Conservation (phyloP, 2,113 vertebrate species). For the Gobiocypris rarus region DNA sequence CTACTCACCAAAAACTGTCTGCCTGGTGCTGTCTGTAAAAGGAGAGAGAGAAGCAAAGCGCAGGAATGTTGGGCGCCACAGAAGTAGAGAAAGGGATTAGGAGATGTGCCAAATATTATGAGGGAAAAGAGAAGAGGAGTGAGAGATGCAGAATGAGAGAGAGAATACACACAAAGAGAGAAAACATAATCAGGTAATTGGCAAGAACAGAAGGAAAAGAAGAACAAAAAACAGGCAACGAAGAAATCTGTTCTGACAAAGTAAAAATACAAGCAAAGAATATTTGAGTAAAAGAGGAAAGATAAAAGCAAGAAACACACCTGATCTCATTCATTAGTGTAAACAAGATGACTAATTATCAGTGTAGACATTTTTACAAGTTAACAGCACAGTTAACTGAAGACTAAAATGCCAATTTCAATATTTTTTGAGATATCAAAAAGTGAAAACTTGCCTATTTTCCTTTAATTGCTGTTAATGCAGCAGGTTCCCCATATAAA, state of each 20-base stretch:
- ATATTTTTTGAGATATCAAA: background rate
- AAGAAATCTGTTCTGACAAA: background rate
- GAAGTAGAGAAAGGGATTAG: conserved; percentile 54
- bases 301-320: conserved; percentile 8
- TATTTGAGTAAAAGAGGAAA: background rate
- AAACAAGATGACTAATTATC: background rate
- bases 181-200: background rate
- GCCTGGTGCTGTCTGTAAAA: conserved; percentile 85
- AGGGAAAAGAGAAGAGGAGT: conserved; percentile 23
- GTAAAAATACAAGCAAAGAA: background rate
- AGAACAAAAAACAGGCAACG: background rate
- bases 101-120: conserved; percentile 53
- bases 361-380: background rate
- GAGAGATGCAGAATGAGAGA: background rate
- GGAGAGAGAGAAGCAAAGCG: conserved; percentile 77
- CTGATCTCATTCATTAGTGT: background rate
- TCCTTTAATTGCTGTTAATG: background rate
- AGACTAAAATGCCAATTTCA: background rate
- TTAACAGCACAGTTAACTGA: background rate
- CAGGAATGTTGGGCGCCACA: conserved; percentile 67
- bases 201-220: background rate
- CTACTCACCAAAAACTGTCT: conserved; percentile 86
- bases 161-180: background rate
- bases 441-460: background rate
- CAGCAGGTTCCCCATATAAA: background rate